phyloP scores from a whole-genome alignment of 2,797 vertebrate species.

The Ctenopoma multispine region DNA sequence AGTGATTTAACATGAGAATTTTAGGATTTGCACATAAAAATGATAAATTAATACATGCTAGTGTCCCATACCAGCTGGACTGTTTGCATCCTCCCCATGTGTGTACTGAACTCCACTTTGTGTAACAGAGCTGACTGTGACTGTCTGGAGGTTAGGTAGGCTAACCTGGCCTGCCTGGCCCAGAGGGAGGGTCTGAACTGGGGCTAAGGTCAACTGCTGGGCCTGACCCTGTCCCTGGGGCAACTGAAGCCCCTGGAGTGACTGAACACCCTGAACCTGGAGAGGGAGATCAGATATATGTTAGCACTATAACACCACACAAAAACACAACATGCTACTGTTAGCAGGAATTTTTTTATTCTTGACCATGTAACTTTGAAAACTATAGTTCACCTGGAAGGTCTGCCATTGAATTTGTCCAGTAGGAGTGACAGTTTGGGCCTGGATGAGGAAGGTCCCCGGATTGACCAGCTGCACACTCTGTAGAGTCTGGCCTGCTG shows the following conservation, averaged over 20 bases:
- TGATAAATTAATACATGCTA: not conserved
- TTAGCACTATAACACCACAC: not conserved
- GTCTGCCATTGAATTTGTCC: slow-evolving; percentile 99
- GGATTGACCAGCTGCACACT: slow-evolving; percentile 98
- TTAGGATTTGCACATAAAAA: not conserved
- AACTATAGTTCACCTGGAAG: slow-evolving; percentile 86
- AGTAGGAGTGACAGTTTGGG: slow-evolving; percentile 96
- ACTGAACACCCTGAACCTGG: slow-evolving; percentile 98
- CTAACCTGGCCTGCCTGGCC: slow-evolving; percentile 94
- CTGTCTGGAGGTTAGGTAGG: slow-evolving; percentile 96
- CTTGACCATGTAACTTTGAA: not conserved
- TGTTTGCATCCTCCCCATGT: slow-evolving; percentile 90
- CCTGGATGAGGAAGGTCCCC: slow-evolving; percentile 98
- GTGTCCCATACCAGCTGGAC: slow-evolving; percentile 88
- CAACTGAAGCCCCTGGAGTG: slow-evolving; percentile 98
- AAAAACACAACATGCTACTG: not conserved
- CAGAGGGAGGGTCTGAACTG: slow-evolving; percentile 95
- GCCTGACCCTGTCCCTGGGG: slow-evolving; percentile 88
- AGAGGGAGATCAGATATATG: not conserved
- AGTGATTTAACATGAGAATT: not conserved
- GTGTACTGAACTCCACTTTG: slow-evolving; percentile 92
- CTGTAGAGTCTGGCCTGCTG: slow-evolving; percentile 91
- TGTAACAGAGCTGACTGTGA: slow-evolving; percentile 95
- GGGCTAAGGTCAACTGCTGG: slow-evolving; percentile 97
- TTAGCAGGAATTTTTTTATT: not conserved